Percentiles rank a stretch among this genome's conserved stretches.
Conservation (phyloP, 1,140 invertebrate genomes). For the Drosophila willistoni region DNA sequence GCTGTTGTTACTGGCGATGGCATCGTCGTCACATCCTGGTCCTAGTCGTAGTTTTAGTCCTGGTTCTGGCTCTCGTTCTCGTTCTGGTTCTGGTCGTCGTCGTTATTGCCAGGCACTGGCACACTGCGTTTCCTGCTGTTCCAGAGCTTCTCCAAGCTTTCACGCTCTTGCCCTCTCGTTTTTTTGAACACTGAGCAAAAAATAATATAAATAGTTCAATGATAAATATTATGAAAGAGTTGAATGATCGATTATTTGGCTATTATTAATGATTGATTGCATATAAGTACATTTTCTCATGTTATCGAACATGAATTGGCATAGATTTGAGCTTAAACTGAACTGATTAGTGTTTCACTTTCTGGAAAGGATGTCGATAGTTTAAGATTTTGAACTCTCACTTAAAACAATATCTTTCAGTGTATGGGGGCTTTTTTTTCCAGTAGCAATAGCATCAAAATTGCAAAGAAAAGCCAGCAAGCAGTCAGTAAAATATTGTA, state of each 20-base stretch:
- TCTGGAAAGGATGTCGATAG: too few species aligned
- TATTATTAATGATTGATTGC: too few species aligned
- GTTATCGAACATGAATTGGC: too few species aligned
- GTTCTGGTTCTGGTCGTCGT: conserved; percentile 25
- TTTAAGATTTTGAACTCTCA: too few species aligned
- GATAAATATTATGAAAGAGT: neutral
- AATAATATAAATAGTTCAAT: neutral
- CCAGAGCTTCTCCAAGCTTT: conserved; percentile 35
- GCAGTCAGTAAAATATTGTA: conserved; percentile 77
- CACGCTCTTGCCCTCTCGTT: neutral
- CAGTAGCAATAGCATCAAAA: conserved; percentile 65
- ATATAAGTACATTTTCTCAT: too few species aligned
- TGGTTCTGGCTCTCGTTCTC: conserved; percentile 36
- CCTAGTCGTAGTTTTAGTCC: conserved; percentile 2
- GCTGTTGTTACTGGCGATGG: conserved; percentile 41
- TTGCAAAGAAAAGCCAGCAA: conserved; percentile 71
- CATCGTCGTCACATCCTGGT: conserved; percentile 26
- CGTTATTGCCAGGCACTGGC: conserved; percentile 53
- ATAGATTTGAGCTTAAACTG: too few species aligned
- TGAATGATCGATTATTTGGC: too few species aligned
- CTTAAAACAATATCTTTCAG: conserved; percentile 20
- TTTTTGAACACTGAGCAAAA: neutral
- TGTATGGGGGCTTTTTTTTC: conserved; percentile 26
- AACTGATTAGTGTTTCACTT: too few species aligned
- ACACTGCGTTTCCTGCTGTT: conserved; percentile 45